Conservation (phyloP, 2,113 vertebrate species). For the Epinephelus fuscoguttatus region DNA sequence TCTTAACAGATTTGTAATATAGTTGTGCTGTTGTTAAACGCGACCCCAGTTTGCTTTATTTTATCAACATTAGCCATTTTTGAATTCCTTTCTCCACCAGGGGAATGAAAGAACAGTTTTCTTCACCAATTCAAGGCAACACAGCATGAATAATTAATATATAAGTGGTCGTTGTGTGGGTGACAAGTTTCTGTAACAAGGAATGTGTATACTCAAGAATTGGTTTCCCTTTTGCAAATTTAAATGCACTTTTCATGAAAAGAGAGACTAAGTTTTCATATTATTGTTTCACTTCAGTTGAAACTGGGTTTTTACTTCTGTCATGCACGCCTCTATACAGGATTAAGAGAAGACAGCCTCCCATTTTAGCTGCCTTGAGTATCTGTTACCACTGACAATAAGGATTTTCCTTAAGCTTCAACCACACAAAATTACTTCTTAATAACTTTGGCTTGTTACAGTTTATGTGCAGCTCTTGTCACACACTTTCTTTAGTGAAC, state of each 20-base stretch:
- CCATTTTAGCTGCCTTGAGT: not conserved
- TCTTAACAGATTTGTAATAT: too few relatives aligned
- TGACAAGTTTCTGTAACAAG: not conserved
- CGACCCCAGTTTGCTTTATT: too few relatives aligned
- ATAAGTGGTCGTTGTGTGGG: too few relatives aligned
- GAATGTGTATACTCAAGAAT: not conserved
- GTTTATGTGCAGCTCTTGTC: not conserved
- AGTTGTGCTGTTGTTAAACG: too few relatives aligned
- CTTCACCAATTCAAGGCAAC: too few relatives aligned
- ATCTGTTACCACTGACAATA: constrained; percentile 3
- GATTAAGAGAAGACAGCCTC: not conserved
- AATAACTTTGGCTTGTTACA: not conserved
- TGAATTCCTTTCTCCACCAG: too few relatives aligned
- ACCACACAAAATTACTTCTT: not conserved
- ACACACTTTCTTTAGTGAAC: not conserved
- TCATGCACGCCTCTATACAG: not conserved
- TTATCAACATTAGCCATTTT: too few relatives aligned
- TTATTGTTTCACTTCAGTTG: not conserved
- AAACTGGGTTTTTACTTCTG: not conserved
- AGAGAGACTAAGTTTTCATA: not conserved
- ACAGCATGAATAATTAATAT: too few relatives aligned
- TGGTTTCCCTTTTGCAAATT: not conserved
- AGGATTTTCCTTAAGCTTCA: not conserved
- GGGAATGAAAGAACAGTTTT: too few relatives aligned
- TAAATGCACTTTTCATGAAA: not conserved